Evolutionary conservation across 1,140 invertebrate species (phyloP), one percentile per base, ranked within the genome.

Genomic region (Tetramorium alpestre): DNA sequence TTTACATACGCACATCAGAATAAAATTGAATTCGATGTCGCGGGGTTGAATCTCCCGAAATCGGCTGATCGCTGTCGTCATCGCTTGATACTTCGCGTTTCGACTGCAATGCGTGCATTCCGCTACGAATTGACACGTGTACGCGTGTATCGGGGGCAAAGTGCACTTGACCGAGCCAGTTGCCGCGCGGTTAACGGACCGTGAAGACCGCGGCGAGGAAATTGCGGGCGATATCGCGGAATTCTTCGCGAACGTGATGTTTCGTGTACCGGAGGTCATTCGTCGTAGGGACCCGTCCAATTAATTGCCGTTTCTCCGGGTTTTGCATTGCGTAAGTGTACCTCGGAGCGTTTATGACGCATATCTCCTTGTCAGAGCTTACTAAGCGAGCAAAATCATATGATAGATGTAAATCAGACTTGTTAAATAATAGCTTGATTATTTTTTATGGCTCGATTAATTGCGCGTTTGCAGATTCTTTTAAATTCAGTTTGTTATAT

Each of bases 121-220:
- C 47, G 47, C 51, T 18, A 38, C n/a, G 64, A 65, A 85, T 85
- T 51, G 22, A 47, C 77, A 38, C 70, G 86, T 67, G 86, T 54
- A n/a, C 25, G 41, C 69, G 49, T 60, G 51, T 80, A 70, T 73
- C 38, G 65, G 70, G 88, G 72, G 56, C 85, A 87, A 70, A 87
- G 85, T 88, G 62, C 70, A 80, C 85, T 87, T 87, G 87, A 91
- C 87, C 85, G 86, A 62, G 64, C 70, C 80, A 86, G 67, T 65
- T 60, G 44, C 64, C 47, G 64, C 33, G 76, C 41, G 85, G 89
- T 58, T 72, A 67, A 78, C 51, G 51, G 54, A 72, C 65, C 58
- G 65, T 16, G n/a, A 62, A 56, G 72, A 69, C 33, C 49, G 82
- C 64, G 67, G 65, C 54, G 73, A 33, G 41, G 25, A 75, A 86